A percentile compares a stretch with the other conserved stretches of the same genome.
phyloP scores from a whole-genome alignment of 1,140 invertebrate genomes.

The Calephelis nemesis region DNA sequence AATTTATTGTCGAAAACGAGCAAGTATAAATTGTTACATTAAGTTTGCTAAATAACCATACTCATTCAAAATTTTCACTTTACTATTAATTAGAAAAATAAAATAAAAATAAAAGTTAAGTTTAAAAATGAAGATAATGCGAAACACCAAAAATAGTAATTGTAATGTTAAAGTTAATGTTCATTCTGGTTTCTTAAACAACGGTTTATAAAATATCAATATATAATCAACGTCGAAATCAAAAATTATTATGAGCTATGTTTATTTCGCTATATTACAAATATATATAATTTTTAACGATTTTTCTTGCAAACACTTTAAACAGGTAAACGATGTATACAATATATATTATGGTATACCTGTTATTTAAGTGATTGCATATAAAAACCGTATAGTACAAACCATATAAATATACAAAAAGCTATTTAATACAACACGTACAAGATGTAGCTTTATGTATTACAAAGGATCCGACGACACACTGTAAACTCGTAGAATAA shows the following conservation, averaged over 20 bases:
- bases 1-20: too few species aligned
- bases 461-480: slow-evolving; percentile 36
- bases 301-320: neutral
- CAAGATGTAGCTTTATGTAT: slow-evolving; percentile 42
- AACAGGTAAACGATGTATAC: slow-evolving; percentile 52
- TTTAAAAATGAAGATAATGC: too few species aligned
- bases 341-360: slow-evolving; percentile 57
- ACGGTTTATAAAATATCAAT: neutral
- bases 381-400: slow-evolving; percentile 67
- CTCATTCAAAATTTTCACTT: too few species aligned
- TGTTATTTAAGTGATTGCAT: slow-evolving; percentile 60
- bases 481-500: slow-evolving; percentile 48
- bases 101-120: too few species aligned
- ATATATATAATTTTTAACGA: slow-evolving; percentile 1
- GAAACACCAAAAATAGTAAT: too few species aligned
- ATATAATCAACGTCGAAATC: slow-evolving; percentile 21
- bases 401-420: slow-evolving; percentile 76
- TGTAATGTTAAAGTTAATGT: too few species aligned
- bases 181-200: neutral
- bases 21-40: too few species aligned
- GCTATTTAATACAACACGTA: slow-evolving; percentile 63
- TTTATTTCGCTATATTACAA: neutral
- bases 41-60: too few species aligned
- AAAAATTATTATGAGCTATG: slow-evolving; percentile 1
- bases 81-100: too few species aligned